A percentile compares a stretch with the other conserved stretches of the same genome.
Evolutionary conservation across 2,888 invertebrate genomes (phyloP).

Genomic region (Marronus borbonicus): DNA sequence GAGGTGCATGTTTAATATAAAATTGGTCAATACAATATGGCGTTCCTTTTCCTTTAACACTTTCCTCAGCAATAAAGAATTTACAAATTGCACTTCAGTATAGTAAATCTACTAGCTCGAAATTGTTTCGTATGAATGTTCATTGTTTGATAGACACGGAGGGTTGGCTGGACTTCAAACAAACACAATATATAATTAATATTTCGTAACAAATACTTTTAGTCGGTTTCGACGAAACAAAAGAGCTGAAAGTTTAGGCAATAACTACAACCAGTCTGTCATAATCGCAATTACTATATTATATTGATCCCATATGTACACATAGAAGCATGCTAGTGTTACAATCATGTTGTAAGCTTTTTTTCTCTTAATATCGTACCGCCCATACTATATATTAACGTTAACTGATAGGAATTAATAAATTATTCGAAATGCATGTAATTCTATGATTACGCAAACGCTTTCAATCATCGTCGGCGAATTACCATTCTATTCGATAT

Average conservation of each 20-base stretch:
- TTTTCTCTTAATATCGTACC: neutral
- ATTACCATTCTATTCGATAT: conserved; percentile 6
- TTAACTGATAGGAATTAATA: conserved; percentile 13
- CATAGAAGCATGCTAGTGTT: neutral
- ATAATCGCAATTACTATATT: conserved; percentile 2
- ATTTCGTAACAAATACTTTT: conserved; percentile 1
- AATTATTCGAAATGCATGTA: conserved; percentile 25
- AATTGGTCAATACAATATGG: too few relatives aligned
- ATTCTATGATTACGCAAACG: conserved; percentile 10
- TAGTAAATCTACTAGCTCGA: too few relatives aligned
- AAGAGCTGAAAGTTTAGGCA: conserved; percentile 3
- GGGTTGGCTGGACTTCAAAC: neutral
- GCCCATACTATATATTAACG: conserved; percentile 11
- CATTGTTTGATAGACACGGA: neutral
- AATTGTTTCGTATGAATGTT: too few relatives aligned
- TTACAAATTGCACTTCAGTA: too few relatives aligned
- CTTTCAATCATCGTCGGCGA: conserved; percentile 10
- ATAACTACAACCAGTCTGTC: neutral
- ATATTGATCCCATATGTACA: neutral
- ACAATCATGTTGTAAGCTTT: neutral
- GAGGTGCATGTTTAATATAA: too few relatives aligned
- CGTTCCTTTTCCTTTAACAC: too few relatives aligned
- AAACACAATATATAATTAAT: neutral
- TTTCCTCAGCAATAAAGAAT: too few relatives aligned
- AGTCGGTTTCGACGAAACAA: neutral